phyloP scores from a whole-genome alignment of 2,797 vertebrate genomes.

The Lagocephalus sceleratus region DNA sequence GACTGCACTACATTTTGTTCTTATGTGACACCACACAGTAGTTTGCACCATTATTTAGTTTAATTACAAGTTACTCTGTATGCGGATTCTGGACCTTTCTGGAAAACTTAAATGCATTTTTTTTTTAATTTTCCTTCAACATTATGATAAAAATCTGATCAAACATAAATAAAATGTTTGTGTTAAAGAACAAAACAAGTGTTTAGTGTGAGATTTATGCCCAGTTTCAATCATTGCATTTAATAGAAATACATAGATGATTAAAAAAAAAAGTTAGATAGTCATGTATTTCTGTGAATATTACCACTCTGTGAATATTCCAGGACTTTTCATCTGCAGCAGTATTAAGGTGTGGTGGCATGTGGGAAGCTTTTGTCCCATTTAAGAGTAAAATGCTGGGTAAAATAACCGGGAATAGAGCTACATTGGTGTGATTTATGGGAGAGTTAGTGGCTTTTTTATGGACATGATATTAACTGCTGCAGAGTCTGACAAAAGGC shows the following conservation, averaged over 20 bases:
- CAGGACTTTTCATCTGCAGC: constrained; percentile 54
- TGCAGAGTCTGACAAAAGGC: constrained; percentile 28
- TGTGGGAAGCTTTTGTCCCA: constrained; percentile 42
- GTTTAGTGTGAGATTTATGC: not conserved
- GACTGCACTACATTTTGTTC: no score
- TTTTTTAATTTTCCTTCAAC: constrained; percentile 1
- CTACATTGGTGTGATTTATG: constrained; percentile 21
- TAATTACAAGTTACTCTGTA: no score
- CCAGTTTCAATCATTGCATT: not conserved
- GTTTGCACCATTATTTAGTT: no score
- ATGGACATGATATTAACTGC: constrained; percentile 36
- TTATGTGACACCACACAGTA: no score
- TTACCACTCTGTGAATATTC: constrained; percentile 52
- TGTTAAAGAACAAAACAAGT: not conserved
- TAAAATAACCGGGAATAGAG: constrained; percentile 34
- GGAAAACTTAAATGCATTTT: not conserved
- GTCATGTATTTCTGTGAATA: constrained; percentile 11
- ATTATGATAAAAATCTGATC: constrained; percentile 1
- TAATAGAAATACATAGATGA: not conserved
- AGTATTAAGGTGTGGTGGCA: constrained; percentile 42
- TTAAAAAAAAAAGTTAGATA: constrained; percentile 7
- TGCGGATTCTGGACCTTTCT: not conserved
- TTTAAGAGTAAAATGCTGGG: constrained; percentile 19
- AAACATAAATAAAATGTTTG: not conserved
- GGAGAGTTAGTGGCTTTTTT: constrained; percentile 25